These are phyloP conservation scores for Mastomys natalensis DNA, from an alignment of 2,113 vertebrate genomes.

Conservation along the genomic window DNA sequence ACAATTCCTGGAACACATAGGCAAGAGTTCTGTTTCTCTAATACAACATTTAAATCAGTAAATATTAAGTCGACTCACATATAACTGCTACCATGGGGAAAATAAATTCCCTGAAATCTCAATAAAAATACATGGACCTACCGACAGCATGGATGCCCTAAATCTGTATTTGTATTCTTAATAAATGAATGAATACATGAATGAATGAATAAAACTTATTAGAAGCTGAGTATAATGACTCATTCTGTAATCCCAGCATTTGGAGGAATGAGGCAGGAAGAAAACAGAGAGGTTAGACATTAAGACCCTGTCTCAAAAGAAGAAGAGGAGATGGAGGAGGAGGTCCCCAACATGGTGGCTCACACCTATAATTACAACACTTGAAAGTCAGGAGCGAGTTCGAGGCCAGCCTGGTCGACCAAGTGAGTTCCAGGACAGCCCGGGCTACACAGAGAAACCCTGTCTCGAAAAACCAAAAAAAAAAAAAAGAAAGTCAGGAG, in stretches of 20 bases:
- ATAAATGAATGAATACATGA: background rate
- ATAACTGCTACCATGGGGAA: background rate
- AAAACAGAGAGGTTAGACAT: background rate
- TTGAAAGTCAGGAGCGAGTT: background rate
- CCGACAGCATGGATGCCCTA: background rate
- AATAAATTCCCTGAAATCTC: slow-evolving; percentile 1
- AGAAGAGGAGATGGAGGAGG: background rate
- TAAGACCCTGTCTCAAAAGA: background rate
- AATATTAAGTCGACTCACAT: slow-evolving; percentile 7
- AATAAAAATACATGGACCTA: slow-evolving; percentile 1
- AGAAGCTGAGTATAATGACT: background rate
- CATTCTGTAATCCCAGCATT: too few relatives aligned
- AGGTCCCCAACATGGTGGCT: background rate
- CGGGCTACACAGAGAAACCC: too few relatives aligned
- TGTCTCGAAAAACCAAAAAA: too few relatives aligned
- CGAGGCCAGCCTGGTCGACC: too few relatives aligned
- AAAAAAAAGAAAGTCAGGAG: background rate
- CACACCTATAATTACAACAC: background rate
- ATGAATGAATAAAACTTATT: background rate
- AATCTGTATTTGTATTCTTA: background rate
- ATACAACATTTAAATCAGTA: background rate
- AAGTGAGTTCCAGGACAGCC: too few relatives aligned
- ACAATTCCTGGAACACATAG: slow-evolving; percentile 8
- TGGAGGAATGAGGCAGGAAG: background rate
- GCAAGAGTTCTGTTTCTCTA: background rate